phyloP scores from a whole-genome alignment of 1,140 invertebrate species.

The Dreissena polymorpha region DNA sequence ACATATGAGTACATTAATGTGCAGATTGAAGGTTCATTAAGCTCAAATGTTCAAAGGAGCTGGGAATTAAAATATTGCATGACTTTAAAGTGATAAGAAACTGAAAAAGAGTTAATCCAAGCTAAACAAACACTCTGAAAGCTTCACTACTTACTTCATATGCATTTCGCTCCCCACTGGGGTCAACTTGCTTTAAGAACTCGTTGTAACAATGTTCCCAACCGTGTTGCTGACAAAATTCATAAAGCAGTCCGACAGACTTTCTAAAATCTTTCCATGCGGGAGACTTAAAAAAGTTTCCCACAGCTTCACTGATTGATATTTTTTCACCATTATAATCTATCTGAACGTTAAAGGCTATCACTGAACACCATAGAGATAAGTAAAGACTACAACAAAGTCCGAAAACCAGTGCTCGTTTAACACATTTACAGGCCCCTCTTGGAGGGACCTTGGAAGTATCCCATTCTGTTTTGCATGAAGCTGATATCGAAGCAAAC shows the following conservation, averaged over 20 bases:
- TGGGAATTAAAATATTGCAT: too few species aligned
- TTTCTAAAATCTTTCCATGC: slow-evolving; percentile 88
- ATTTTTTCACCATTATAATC: slow-evolving; percentile 92
- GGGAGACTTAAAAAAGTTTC: slow-evolving; percentile 94
- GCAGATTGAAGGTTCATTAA: too few species aligned
- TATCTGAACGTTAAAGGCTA: slow-evolving; percentile 95
- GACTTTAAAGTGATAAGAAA: too few species aligned
- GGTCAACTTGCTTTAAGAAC: slow-evolving; percentile 90
- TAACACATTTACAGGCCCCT: slow-evolving; percentile 80
- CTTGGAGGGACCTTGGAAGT: slow-evolving; percentile 77
- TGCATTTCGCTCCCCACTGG: slow-evolving; percentile 93
- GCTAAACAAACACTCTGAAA: too few species aligned
- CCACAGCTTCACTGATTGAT: slow-evolving; percentile 89
- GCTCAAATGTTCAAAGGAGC: too few species aligned
- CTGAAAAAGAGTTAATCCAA: too few species aligned
- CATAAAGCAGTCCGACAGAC: slow-evolving; percentile 87
- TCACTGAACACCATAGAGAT: slow-evolving; percentile 87
- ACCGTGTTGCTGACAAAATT: slow-evolving; percentile 88
- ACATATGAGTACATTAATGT: too few species aligned
- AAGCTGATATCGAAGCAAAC: slow-evolving; percentile 40
- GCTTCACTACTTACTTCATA: slow-evolving; percentile 84
- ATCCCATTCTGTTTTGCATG: slow-evolving; percentile 67
- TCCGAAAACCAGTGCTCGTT: slow-evolving; percentile 80
- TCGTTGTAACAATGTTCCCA: slow-evolving; percentile 91
- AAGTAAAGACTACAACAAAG: slow-evolving; percentile 86